phyloP scores from a whole-genome alignment of 2,888 invertebrate species.

The Macrosoma leucophasiata region DNA sequence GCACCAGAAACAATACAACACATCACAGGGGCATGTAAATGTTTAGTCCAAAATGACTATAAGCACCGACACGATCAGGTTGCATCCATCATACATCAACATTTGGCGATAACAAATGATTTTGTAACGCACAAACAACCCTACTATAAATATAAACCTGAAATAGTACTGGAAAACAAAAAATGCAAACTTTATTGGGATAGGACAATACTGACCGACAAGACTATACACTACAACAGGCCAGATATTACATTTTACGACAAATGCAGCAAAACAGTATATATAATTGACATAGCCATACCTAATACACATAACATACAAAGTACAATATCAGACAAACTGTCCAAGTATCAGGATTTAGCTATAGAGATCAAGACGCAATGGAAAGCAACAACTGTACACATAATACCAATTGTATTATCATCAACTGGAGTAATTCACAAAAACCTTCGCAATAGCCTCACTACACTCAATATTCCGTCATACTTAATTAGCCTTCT shows the following conservation, averaged over 20 bases:
- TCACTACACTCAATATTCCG: not conserved
- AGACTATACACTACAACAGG: slow-evolving; percentile 5
- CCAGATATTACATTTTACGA: slow-evolving; percentile 1
- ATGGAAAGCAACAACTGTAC: not conserved
- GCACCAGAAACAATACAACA: slow-evolving; percentile 10
- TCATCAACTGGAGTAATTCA: not conserved
- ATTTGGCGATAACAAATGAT: slow-evolving; percentile 6
- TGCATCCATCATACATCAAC: slow-evolving; percentile 10
- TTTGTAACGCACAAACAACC: slow-evolving; percentile 6
- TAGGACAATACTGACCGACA: slow-evolving; percentile 7
- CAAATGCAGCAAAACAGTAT: slow-evolving; percentile 1
- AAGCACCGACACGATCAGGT: slow-evolving; percentile 16
- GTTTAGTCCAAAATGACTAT: slow-evolving; percentile 10
- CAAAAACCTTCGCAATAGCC: not conserved
- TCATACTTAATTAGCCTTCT: not conserved
- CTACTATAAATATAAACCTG: slow-evolving; percentile 2
- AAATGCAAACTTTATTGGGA: slow-evolving; percentile 3
- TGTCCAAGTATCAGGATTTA: not conserved
- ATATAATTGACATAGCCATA: not conserved
- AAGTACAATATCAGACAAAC: not conserved
- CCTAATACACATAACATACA: not conserved
- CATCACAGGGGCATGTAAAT: slow-evolving; percentile 12
- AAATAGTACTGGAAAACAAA: not conserved
- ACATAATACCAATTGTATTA: not conserved
- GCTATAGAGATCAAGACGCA: not conserved